Evolutionary conservation across 2,888 invertebrate genomes (phyloP).

Genomic region (Melieria picta): DNA sequence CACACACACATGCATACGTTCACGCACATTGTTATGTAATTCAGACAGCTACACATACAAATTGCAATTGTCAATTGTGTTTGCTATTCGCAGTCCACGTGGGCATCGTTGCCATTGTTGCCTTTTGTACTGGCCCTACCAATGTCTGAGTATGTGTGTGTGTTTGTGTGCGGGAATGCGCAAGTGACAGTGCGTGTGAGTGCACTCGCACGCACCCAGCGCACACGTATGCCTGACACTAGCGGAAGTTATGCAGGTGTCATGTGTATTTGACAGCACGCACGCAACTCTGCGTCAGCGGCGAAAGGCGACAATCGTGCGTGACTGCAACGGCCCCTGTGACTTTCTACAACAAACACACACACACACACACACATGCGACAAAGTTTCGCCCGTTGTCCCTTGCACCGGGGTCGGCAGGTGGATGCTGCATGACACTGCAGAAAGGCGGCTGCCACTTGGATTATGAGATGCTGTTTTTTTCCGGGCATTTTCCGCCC

Average conservation of each 20-base stretch:
- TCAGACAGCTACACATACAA: no score
- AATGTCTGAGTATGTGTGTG: background rate
- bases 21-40: no score
- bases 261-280: slow-evolving; percentile 27
- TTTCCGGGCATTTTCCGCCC: no score
- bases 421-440: no score
- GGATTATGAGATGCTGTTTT: no score
- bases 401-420: no score
- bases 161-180: background rate
- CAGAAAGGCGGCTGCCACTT: no score
- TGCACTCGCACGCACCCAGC: slow-evolving; percentile 20
- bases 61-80: no score
- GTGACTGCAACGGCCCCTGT: background rate
- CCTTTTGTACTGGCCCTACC: no score
- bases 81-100: no score
- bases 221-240: slow-evolving; percentile 24
- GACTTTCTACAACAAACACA: background rate
- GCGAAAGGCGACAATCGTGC: background rate
- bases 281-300: background rate
- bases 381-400: no score
- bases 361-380: background rate
- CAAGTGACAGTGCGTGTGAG: slow-evolving; percentile 26
- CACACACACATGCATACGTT: background rate
- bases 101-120: no score
- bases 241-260: slow-evolving; percentile 25